These are phyloP conservation scores for Pseudeuparius sepicola DNA, from an alignment of 2,888 invertebrate species.

Conservation along the genomic window DNA sequence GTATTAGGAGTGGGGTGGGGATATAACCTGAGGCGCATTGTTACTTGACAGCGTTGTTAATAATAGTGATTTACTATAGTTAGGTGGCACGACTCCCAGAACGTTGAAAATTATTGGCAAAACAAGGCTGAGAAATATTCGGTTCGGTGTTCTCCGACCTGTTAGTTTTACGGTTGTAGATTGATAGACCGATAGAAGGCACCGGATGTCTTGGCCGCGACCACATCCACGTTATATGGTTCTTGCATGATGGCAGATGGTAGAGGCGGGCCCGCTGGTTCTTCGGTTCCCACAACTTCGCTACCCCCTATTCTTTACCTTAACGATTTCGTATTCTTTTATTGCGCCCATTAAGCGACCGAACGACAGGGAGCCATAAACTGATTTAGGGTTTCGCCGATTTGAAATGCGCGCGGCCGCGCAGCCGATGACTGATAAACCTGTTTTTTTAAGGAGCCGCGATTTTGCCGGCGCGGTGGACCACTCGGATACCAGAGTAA, in stretches of 20 bases:
- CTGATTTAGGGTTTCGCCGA: slow-evolving; percentile 17
- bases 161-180: neutral
- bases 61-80: no score
- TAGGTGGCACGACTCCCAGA: no score
- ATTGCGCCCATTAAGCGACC: slow-evolving; percentile 9
- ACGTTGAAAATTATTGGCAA: no score
- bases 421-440: no score
- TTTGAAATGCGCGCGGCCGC: slow-evolving; percentile 14
- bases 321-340: slow-evolving; percentile 4
- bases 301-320: slow-evolving; percentile 14
- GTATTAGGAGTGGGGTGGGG: no score
- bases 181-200: slow-evolving; percentile 2
- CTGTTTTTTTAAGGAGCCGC: no score
- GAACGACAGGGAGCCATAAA: slow-evolving; percentile 15
- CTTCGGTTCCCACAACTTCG: slow-evolving; percentile 20
- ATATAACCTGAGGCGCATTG: no score
- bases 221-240: no score
- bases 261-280: slow-evolving; percentile 19
- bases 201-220: slow-evolving; percentile 7
- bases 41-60: no score
- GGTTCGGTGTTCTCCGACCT: neutral
- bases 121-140: no score
- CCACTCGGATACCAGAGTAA: no score
- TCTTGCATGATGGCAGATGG: slow-evolving; percentile 23
- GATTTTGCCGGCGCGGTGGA: no score